Evolutionary conservation across 2,113 vertebrate genomes (phyloP), one percentile per base, ranked within the genome.

Genomic region (Lasiurus borealis): DNA sequence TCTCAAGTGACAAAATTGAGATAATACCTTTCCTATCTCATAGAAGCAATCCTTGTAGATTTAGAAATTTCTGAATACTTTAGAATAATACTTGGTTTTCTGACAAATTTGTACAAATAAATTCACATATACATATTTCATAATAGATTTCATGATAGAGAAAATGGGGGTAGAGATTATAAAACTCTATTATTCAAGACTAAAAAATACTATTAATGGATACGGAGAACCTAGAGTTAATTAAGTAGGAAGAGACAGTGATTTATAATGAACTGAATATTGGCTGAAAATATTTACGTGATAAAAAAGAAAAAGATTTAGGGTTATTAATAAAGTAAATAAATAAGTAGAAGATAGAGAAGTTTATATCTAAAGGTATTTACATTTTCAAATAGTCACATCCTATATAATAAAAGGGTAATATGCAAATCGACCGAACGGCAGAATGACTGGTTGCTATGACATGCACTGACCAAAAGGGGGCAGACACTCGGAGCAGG

Each of bases 321-420:
- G 44, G 16, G 14, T 73, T 94, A 81, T 73, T 90, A 87, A 90
- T 75, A 93, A 93, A 82, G 69, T 19, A 95, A 85, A 71, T 48
- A 25, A 75, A 86, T 72, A 80, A 64, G 75, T 72, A 36, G 48
- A 92, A 89, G 31, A 40, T 0, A 50, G n/a, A 72, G 2, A 62
- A 73, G 27, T 59, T 92, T 40, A 62, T 15, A 72, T 73, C 13
- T 86, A 88, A 44, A 81, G 85, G 52, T 72, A 89, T 72, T 85
- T 16, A 66, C 14, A 54, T 57, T 89, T 95, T 80, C 71, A 34
- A 59, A 25, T 5, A 52, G 52, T 76, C 68, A 57, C 8, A 85
- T 59, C 57, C 57, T 59, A 25, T 59, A 59, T 25, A 59, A 59
- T 59, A 59, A 59, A 59, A 59, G 57, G 21, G 57, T 59, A 59